Evolutionary conservation across 1,140 invertebrate genomes (phyloP), one percentile per base, ranked within the genome.

Genomic region (Apis florea): DNA sequence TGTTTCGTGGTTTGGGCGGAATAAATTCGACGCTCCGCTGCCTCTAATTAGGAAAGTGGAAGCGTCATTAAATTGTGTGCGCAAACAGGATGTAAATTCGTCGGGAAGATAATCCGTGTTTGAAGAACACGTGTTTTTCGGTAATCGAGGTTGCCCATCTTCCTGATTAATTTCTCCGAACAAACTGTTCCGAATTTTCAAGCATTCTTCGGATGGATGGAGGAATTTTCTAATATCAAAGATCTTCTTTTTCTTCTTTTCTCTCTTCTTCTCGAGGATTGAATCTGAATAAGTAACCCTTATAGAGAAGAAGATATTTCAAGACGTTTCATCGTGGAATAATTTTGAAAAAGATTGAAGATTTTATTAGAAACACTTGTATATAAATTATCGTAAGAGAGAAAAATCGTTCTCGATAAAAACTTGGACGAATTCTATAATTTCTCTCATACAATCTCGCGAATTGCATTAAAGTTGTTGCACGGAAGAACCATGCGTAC

Each of bases 1-100:
- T 40, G 31, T 24, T 77, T 40, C 53, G 53, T n/a, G 51, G 61
- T 31, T 31, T 26, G 53, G 67, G 59, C 77, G 59, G 67, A 84
- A 85, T 82, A 85, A 85, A 85, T 85, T 85, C 74, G 68, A 59
- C n/a, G 56, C 53, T 40, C n/a, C 47, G 51, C 31, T 54, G 54
- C 2, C 68, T 49, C 47, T 73, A 73, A 79, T 79, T 54, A 53
- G 31, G 26, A 21, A 47, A 73, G 21, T 66, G 58, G 70, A 15
- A n/a, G 17, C 70, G 26, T 47, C 9, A 13, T 31, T 63, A 17
- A 49, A 26, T 51, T 19, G 53, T 26, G 47, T 6, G 12, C 17
- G 31, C 15, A 66, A 40, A 67, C 64, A 6, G 31, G 40, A n/a
- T 6, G 40, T 47, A 21, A 40, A 21, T 13, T n/a, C 21, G 9